Evolutionary conservation across 2,113 vertebrate species (phyloP).

Genomic region (Leucosticte australis): DNA sequence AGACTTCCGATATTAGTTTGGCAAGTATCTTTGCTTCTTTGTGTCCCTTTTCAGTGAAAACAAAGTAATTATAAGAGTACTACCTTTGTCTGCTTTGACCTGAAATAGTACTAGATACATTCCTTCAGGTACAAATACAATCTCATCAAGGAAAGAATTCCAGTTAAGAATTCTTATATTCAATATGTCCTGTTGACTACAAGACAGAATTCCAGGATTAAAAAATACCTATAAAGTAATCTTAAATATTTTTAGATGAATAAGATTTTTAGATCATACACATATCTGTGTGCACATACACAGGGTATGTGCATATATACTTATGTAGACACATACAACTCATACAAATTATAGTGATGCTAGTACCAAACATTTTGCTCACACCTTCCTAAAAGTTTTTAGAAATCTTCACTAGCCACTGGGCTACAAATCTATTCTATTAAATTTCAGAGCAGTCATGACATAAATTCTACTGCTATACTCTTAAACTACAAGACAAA

Average conservation of each 20-base stretch:
- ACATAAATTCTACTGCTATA: background rate
- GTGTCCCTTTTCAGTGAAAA: conserved; percentile 8
- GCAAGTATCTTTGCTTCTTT: background rate
- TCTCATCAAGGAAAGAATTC: background rate
- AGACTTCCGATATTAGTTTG: conserved; percentile 2
- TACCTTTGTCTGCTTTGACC: background rate
- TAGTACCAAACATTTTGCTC: background rate
- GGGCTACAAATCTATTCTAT: background rate
- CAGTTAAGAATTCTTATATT: background rate
- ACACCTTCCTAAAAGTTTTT: background rate
- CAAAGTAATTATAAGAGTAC: background rate
- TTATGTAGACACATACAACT: background rate
- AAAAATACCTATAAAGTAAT: background rate
- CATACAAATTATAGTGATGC: background rate
- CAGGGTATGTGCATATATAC: background rate
- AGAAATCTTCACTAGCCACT: background rate
- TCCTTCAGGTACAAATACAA: background rate
- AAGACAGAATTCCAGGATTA: background rate
- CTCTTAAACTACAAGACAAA: background rate
- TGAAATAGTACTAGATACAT: background rate
- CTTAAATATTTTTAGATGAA: background rate
- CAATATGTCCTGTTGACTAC: background rate
- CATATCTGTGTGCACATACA: background rate
- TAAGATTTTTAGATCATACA: background rate
- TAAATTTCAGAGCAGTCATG: background rate